Conservation (phyloP, 2,113 vertebrate species). For the Vimba vimba region DNA sequence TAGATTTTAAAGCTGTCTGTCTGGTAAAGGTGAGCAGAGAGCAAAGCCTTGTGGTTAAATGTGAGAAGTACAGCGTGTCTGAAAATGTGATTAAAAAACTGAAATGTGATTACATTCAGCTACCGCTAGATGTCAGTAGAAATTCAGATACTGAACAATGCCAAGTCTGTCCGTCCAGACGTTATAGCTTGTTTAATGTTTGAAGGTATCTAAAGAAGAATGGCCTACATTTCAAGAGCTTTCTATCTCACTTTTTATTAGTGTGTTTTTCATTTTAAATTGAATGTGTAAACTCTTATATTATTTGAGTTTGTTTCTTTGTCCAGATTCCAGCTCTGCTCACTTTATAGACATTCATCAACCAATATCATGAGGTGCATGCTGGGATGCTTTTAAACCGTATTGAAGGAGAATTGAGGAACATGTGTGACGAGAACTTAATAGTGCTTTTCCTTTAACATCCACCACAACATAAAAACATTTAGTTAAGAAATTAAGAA, state of each 20-base stretch:
- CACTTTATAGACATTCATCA: not conserved
- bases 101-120: not conserved
- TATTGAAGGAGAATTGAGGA: not conserved
- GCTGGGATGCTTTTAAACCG: not conserved
- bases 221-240: not conserved
- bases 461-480: not conserved
- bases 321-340: not conserved
- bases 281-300: not conserved
- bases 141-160: not conserved
- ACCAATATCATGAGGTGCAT: not conserved
- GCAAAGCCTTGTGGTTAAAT: not conserved
- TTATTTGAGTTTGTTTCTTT: too few relatives aligned
- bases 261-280: not conserved
- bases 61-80: not conserved
- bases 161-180: not conserved
- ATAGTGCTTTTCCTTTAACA: too few relatives aligned
- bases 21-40: not conserved
- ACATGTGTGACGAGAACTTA: too few relatives aligned
- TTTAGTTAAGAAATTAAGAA: not conserved
- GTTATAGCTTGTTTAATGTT: too few relatives aligned
- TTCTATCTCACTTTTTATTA: not conserved
- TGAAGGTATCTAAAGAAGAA: not conserved
- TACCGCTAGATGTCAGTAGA: slow-evolving; percentile 32
- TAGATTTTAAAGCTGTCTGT: not conserved
- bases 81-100: not conserved